Conservation (phyloP, 2,113 vertebrate genomes). For the Lethenteron camtschaticum region DNA sequence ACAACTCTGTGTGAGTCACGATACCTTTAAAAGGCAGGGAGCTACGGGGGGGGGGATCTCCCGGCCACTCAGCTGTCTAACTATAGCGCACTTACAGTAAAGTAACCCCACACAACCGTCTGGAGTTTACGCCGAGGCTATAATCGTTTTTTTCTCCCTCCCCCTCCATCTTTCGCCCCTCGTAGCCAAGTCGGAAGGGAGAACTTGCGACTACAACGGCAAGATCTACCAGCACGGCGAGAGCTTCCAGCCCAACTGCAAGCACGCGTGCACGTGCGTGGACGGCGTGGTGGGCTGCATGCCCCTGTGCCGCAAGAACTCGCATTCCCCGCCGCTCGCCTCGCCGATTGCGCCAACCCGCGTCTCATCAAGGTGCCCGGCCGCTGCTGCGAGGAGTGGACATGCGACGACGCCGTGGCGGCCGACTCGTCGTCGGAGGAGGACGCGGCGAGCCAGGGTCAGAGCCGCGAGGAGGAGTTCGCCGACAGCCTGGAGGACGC, state of each 20-base stretch:
- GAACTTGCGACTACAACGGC: constrained; percentile 27
- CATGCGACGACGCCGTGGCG: constrained; percentile 19
- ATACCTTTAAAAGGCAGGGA: too few relatives aligned
- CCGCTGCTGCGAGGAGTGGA: constrained; percentile 30
- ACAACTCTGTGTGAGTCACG: too few relatives aligned
- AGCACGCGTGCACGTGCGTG: constrained; percentile 33
- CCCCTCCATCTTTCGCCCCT: neutral
- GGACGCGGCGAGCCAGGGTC: too few relatives aligned
- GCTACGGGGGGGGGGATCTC: too few relatives aligned
- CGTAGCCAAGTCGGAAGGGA: constrained; percentile 26
- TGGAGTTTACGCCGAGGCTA: too few relatives aligned
- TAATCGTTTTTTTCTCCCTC: neutral
- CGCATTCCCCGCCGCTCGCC: constrained; percentile 16
- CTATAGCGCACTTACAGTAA: too few relatives aligned
- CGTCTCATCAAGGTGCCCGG: constrained; percentile 15
- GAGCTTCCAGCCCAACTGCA: constrained; percentile 31
- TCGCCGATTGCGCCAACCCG: constrained; percentile 19
- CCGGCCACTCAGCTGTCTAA: too few relatives aligned
- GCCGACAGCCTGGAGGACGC: too few relatives aligned
- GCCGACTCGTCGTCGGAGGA: too few relatives aligned
- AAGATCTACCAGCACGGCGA: constrained; percentile 30
- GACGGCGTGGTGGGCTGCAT: constrained; percentile 35
- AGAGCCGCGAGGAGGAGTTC: too few relatives aligned
- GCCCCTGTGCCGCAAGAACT: constrained; percentile 28
- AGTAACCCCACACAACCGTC: too few relatives aligned